Percentiles rank a stretch among this genome's conserved stretches.
phyloP scores from a whole-genome alignment of 2,888 invertebrate genomes.

The Hipparchia sbordonii region DNA sequence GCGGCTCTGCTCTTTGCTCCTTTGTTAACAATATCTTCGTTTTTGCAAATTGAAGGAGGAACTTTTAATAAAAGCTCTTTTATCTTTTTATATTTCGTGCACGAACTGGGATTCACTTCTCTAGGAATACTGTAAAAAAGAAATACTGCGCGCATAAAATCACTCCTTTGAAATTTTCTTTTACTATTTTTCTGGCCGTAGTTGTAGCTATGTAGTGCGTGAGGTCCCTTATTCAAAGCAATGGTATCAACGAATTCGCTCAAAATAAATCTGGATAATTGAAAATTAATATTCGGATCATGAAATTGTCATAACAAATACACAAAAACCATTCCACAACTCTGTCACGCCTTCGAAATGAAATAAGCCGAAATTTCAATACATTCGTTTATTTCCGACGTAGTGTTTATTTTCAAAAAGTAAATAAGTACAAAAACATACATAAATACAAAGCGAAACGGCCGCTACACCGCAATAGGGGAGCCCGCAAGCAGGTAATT shows the following conservation, averaged over 20 bases:
- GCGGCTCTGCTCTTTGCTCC: conserved; percentile 28
- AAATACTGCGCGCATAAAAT: conserved; percentile 4
- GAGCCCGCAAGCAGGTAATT: conserved; percentile 32
- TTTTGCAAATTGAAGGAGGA: conserved; percentile 34
- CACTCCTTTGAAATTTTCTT: background rate
- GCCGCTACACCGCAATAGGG: conserved; percentile 11
- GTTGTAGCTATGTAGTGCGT: background rate
- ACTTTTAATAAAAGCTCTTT: conserved; percentile 33
- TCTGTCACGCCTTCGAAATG: conserved; percentile 12
- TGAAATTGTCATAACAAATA: conserved; percentile 18
- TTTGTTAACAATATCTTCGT: conserved; percentile 36
- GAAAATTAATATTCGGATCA: conserved; percentile 19
- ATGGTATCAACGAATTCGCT: background rate
- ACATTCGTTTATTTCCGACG: conserved; percentile 7
- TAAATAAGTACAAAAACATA: conserved; percentile 19
- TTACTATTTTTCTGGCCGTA: background rate
- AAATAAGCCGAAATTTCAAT: conserved; percentile 22
- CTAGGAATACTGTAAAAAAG: background rate
- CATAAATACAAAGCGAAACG: conserved; percentile 9
- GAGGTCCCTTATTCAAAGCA: background rate
- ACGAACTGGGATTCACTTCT: background rate
- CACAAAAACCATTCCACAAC: conserved; percentile 19
- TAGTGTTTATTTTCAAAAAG: conserved; percentile 16
- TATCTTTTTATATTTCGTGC: conserved; percentile 16
- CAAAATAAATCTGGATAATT: conserved; percentile 1